A percentile compares a stretch with the other conserved stretches of the same genome.
These are phyloP conservation scores for Crypturellus undulatus DNA, from an alignment of 2,113 vertebrate species.

Conservation along the genomic window DNA sequence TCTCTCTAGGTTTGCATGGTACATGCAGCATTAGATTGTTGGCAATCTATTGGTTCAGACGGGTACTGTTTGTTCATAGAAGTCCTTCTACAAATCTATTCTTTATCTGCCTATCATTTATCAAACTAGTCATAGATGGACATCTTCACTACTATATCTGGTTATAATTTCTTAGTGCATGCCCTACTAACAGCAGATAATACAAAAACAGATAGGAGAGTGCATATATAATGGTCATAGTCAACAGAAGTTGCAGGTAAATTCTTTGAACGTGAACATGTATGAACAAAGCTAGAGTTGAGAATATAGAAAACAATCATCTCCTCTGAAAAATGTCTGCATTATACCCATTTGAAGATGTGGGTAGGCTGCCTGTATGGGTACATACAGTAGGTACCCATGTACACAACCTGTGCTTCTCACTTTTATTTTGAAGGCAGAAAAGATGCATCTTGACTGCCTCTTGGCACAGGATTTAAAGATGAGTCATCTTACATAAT, in stretches of 20 bases:
- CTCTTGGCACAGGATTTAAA: background rate
- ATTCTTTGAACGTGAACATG: background rate
- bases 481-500: background rate
- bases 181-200: background rate
- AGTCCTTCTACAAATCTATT: background rate
- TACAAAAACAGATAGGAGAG: background rate
- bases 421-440: background rate
- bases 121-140: background rate
- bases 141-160: background rate
- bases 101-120: background rate
- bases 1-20: background rate
- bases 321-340: background rate
- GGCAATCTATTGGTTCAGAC: background rate
- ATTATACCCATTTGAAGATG: background rate
- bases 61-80: background rate
- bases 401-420: rapidly evolving
- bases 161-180: background rate
- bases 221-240: background rate
- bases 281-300: background rate
- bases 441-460: background rate
- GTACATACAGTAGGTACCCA: too few relatives aligned
- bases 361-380: background rate
- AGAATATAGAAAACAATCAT: background rate
- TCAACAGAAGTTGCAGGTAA: background rate
- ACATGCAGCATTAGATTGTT: background rate